Conservation (phyloP, 2,888 invertebrate species). For the Chironomus riparius region DNA sequence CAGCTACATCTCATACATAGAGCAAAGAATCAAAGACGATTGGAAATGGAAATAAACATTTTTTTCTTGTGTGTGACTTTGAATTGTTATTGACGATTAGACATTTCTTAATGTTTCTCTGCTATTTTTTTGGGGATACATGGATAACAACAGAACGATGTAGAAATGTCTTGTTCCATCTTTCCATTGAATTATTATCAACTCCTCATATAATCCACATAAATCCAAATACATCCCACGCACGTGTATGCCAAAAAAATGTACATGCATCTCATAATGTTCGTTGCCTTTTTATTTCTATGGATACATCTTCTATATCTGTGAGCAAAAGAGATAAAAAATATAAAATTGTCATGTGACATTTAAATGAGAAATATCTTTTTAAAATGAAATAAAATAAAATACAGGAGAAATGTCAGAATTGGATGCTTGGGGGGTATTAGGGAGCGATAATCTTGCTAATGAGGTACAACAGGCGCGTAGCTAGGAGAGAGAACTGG, state of each 20-base stretch:
- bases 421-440: too few species aligned
- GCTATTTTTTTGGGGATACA: not conserved
- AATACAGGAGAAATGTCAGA: too few species aligned
- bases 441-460: too few species aligned
- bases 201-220: not conserved
- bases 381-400: too few species aligned
- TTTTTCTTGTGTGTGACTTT: not conserved
- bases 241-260: not conserved
- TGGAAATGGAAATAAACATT: not conserved
- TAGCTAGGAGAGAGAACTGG: too few species aligned
- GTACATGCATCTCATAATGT: too few species aligned
- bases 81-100: not conserved
- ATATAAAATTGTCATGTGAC: not conserved
- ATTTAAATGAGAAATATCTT: not conserved
- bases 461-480: too few species aligned
- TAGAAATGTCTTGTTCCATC: not conserved
- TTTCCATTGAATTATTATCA: not conserved
- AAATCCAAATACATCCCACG: not conserved
- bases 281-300: too few species aligned
- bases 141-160: not conserved
- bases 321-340: too few species aligned
- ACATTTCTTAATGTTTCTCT: not conserved
- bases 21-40: not conserved
- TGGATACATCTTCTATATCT: too few species aligned
- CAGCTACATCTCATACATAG: not conserved